Percentiles rank a stretch among this genome's conserved stretches.
phyloP scores from a whole-genome alignment of 2,888 invertebrate genomes.

The Crocallis elinguaria region DNA sequence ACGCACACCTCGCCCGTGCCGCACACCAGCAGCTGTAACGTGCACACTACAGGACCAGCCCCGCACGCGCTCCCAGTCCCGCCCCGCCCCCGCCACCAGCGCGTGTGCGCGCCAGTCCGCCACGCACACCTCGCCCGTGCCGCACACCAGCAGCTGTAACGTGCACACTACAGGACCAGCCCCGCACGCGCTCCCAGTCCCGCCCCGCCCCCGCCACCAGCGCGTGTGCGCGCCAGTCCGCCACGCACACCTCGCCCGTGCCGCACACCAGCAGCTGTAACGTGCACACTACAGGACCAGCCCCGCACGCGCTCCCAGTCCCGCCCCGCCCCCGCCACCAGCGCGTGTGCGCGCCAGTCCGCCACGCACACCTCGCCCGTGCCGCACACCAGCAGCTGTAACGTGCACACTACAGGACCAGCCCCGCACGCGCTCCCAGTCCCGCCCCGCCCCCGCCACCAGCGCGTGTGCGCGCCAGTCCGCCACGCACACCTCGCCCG shows the following conservation, averaged over 20 bases:
- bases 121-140: slow-evolving; percentile 96
- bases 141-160: slow-evolving; percentile 96
- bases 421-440: neutral
- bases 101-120: slow-evolving; percentile 96
- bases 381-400: neutral
- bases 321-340: neutral
- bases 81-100: slow-evolving; percentile 91
- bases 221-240: slow-evolving; percentile 94
- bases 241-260: slow-evolving; percentile 95
- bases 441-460: neutral
- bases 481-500: slow-evolving; percentile 80
- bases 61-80: slow-evolving; percentile 93
- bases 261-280: slow-evolving; percentile 97
- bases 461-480: slow-evolving; percentile 73
- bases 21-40: neutral
- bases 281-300: no score
- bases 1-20: slow-evolving; percentile 93
- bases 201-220: slow-evolving; percentile 91
- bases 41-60: no score
- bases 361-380: slow-evolving; percentile 93
- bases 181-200: slow-evolving; percentile 91
- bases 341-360: slow-evolving; percentile 60
- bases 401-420: no score
- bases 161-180: no score
- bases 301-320: slow-evolving; percentile 69